Base-by-base conservation (phyloP, 2,797 vertebrate species). In the Merluccius polli region DNA sequence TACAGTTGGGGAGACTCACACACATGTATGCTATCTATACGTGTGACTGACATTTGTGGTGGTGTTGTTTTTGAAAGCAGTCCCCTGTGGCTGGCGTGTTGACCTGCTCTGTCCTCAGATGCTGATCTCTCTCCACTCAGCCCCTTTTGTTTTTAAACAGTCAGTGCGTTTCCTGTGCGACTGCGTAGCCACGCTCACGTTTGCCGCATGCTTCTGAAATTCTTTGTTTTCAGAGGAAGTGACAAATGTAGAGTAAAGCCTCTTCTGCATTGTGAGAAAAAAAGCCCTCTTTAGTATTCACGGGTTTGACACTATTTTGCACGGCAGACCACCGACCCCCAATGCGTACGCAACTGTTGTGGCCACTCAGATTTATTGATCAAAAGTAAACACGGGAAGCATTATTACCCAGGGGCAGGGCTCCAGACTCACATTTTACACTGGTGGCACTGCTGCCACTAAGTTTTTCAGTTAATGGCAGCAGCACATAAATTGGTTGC, bases 221-320 rank as follows among this genome's bases (percentile, higher is more conserved):
- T 83, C 90, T 92, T 92, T 88, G 91, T 92, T 89, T 92, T 89
- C 77, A 88, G 79, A 90, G 90, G 89, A 91, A 91, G 90, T 79
- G 87, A 73, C 82, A 90, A 84, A 86, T 12, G 81, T 85, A 73
- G 86, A 80, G 84, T 77, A 86, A 90, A 90, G 84, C 86, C 88
- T 86, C 76, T 77, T 52, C 78, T 75, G 84, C 83, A 78, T 81
- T 84, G 86, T 88, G 75, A 78, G 81, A 75, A 44, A 52, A 52
- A 52, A 52, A 59, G n/a, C 59, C 24, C 59, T 75, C 67, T 78
- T 85, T 84, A 75, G 74, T 83, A 29, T 75, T 65, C 75, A 74
- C 24, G 68, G 73, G 75, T 67, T 36, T 63, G 73, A 79, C 81
- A 82, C 76, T 30, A 15, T 33, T 70, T 86, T 81, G 73, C 78